A percentile compares a stretch with the other conserved stretches of the same genome.
Evolutionary conservation across 2,888 invertebrate species (phyloP).

Genomic region (Acleris emargana): DNA sequence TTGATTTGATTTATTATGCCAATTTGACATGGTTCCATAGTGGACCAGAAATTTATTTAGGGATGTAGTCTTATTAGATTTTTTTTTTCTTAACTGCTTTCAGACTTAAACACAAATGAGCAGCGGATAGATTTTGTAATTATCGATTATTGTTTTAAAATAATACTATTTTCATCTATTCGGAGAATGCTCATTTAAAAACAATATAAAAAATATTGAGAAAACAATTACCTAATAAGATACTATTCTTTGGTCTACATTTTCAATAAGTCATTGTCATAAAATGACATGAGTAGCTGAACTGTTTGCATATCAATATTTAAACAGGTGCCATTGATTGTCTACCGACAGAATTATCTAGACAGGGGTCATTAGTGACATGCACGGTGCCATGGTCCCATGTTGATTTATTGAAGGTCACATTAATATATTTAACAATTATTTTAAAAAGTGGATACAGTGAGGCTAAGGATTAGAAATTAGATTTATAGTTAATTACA

Average conservation of each 20-base stretch:
- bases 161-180: too few relatives aligned
- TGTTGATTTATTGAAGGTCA: conserved; percentile 5
- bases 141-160: too few relatives aligned
- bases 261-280: not conserved
- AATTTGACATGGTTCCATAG: too few relatives aligned
- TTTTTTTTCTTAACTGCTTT: too few relatives aligned
- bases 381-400: conserved; percentile 14
- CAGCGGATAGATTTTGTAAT: too few relatives aligned
- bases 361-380: conserved; percentile 30
- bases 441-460: not conserved
- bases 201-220: too few relatives aligned
- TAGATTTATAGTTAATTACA: too few relatives aligned
- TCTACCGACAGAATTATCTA: conserved; percentile 12
- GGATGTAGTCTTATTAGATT: too few relatives aligned
- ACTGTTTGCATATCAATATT: conserved; percentile 22
- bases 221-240: not conserved
- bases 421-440: not conserved
- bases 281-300: not conserved
- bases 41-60: too few relatives aligned
- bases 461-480: not conserved
- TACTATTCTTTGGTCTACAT: not conserved
- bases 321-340: conserved; percentile 19
- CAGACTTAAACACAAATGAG: too few relatives aligned
- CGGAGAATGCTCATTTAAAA: too few relatives aligned
- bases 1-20: too few relatives aligned